Evolutionary conservation across 2,888 invertebrate genomes (phyloP).

Genomic region (Ormyrus labotus): DNA sequence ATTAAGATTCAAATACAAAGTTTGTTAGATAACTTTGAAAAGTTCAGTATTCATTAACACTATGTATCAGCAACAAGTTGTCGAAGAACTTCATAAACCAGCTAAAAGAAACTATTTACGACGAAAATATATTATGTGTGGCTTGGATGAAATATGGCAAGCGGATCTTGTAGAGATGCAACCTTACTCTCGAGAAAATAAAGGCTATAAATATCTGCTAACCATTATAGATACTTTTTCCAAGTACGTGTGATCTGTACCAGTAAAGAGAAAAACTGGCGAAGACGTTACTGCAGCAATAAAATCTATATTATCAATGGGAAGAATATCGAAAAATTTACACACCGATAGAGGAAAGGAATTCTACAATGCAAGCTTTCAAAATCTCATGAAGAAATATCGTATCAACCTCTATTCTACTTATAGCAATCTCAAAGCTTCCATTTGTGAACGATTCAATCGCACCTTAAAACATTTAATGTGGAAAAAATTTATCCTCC

Average conservation of each 20-base stretch:
- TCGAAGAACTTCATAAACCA: conserved; percentile 27
- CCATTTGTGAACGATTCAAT: conserved; percentile 56
- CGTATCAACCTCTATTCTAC: conserved; percentile 31
- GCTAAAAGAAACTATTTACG: conserved; percentile 29
- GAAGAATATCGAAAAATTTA: conserved; percentile 52
- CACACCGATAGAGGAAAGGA: conserved; percentile 48
- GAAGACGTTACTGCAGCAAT: conserved; percentile 62
- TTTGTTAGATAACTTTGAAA: too few species aligned
- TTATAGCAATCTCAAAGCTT: conserved; percentile 24
- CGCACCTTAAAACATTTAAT: conserved; percentile 14
- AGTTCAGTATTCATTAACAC: too few species aligned
- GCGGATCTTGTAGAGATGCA: conserved; percentile 55
- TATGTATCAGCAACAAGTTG: neutral
- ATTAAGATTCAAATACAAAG: too few species aligned
- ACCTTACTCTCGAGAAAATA: conserved; percentile 52
- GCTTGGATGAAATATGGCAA: conserved; percentile 62
- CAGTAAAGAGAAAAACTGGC: conserved; percentile 55
- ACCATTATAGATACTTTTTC: conserved; percentile 67
- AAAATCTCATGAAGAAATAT: neutral
- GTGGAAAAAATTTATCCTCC: conserved; percentile 7
- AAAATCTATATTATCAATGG: neutral
- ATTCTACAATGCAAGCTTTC: too few species aligned
- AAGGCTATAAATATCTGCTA: too few species aligned
- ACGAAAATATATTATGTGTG: neutral
- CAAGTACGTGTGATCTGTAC: conserved; percentile 65